Base-by-base conservation (phyloP, 2,888 invertebrate species). In the Eilema griseolum region DNA sequence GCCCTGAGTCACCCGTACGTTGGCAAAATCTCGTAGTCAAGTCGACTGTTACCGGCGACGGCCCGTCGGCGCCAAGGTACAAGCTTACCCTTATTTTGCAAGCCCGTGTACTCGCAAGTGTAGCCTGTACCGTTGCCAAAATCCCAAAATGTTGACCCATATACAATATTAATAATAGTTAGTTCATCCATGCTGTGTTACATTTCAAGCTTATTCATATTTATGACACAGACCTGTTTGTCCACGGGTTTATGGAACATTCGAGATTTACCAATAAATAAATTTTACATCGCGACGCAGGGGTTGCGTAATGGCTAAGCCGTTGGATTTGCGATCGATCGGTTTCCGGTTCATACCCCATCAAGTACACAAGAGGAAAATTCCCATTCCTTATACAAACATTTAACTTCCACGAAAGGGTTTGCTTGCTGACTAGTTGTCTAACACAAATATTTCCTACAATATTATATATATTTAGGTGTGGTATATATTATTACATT, bases 121-220 rank as follows among this genome's bases (percentile, higher is more conserved):
- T 61, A 86, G 87, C 84, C 86, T 82, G 85, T 89, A 81, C 81
- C 70, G 82, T 83, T 89, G 88, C 86, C 88, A 90, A 89, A 86
- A 84, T 64, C 46, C 57, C 46, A 71, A 73, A 71, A 70, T 46
- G 73, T 75, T 76, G 74, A 74, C 76, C 74, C 71, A 68, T 75
- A 73, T 74, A 56, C 66, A 71, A 78, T 76, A 79, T 81, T 79
- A 72, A 75, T 72, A 72, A 68, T 65, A 61, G 41, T 33, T 73
- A 69, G 63, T 69, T 23, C 57, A 66, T 61, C 41, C 37, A 24
- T 71, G 23, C 52, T 31, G 52, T 63, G 28, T 26, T 67, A 59
- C 66, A 75, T 77, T 67, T 71, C 61, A 71, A 69, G 62, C 20
- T 67, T 71, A 57, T 71, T 68, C 20, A 24, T 62, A 60, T 61